Base-by-base conservation (phyloP, 2,797 vertebrate species). In the Ciconia nigra region DNA sequence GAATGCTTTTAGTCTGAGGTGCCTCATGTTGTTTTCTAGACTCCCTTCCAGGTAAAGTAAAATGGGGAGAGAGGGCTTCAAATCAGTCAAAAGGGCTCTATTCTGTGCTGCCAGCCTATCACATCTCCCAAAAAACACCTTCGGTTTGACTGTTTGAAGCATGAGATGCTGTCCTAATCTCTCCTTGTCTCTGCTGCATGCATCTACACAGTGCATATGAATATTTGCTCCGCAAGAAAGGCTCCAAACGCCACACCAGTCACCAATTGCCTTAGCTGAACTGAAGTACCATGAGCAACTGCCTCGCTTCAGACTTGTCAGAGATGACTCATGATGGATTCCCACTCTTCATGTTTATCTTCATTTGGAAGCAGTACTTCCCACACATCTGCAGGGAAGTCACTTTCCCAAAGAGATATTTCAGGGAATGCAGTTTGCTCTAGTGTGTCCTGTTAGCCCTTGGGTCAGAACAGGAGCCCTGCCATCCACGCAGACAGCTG, bases 301-400 rank as follows among this genome's bases (percentile, higher is more conserved):
- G 63, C 82, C 57, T 89, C 3, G 2, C 74, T 74, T 42, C 77
- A 77, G 59, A 57, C 54, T 61, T 46, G 57, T 19, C 95, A 91
- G 66, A 79, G 65, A 9, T 96, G 94, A 96, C 65, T 96, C 97
- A 96, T 3, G 1, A 35, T 2, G 5, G 59, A 87, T 92, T 91
- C 93, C 84, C 72, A 81, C 76, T 90, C 84, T 19, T 33, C 9
- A 1, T 28, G 82, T 93, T 91, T 81, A 86, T 78, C 83, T 91
- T 33, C 33, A 1, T 41, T 83, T 83, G 84, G 83, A 89, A 94
- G 81, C 1, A 0, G 44, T 22, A 72, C 72, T 90, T 94, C 90
- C 79, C 92, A 92, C 89, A 89, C 65, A 74, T 69, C 84, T 2
- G 3, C 79, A 72, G 79, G 62, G 87, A 88, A 81, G 79, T 71